phyloP scores from a whole-genome alignment of 2,113 vertebrate genomes.

The Sylvilagus bachmani region DNA sequence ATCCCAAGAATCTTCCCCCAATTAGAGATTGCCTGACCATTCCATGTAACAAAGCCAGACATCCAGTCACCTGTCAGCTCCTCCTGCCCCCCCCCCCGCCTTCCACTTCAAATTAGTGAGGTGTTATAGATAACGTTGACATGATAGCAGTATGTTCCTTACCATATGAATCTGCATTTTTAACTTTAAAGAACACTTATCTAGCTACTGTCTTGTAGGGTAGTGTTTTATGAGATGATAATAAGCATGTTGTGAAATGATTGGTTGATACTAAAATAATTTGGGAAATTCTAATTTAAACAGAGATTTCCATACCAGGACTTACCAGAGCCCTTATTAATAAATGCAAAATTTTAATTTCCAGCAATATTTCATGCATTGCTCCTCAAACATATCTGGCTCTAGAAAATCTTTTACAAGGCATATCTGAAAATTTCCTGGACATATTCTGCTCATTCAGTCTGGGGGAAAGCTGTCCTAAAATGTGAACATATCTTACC shows the following conservation, averaged over 20 bases:
- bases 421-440: background rate
- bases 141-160: background rate
- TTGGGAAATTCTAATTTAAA: background rate
- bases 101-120: conserved; percentile 44
- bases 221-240: background rate
- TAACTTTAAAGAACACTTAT: background rate
- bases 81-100: background rate
- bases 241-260: background rate
- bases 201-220: background rate
- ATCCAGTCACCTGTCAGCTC: background rate
- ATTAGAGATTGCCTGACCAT: background rate
- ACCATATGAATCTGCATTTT: conserved; percentile 1
- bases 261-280: background rate
- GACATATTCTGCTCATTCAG: background rate
- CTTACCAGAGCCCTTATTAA: background rate
- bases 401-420: background rate
- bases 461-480: conserved; percentile 16
- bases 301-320: background rate
- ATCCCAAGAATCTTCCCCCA: background rate
- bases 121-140: background rate
- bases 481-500: conserved; percentile 29
- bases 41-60: background rate
- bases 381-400: conserved; percentile 25
- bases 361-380: background rate
- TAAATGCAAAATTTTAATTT: background rate